Base-by-base conservation (phyloP, 2,113 vertebrate genomes). In the Agapornis roseicollis region DNA sequence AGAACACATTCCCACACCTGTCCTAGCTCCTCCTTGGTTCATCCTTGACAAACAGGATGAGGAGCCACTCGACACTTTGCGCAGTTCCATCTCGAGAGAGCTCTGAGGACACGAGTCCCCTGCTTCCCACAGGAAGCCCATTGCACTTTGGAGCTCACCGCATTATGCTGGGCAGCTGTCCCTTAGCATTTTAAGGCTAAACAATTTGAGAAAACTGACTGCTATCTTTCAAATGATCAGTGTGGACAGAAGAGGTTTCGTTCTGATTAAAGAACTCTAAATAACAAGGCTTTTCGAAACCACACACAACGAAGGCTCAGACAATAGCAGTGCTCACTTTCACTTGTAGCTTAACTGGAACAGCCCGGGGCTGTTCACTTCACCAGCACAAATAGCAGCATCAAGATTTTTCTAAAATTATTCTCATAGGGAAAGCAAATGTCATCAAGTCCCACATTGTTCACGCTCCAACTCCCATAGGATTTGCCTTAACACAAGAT, bases 281-380 rank as follows among this genome's bases (percentile, higher is more conserved):
- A 87, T 93, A 88, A 97, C 96, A 94, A 97, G 90, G 91, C 95
- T 97, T 96, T 97, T 95, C 80, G 95, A 97, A 97, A 97, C 93
- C 97, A 97, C 96, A 96, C 93, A 80, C 94, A 91, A 69, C 29
- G 64, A 96, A 96, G 98, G 98, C 98, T 99, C 98, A 98, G 98
- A 96, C 91, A 97, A 85, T 94, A 98, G 98, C 98, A 97, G 95
- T 97, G 96, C 97, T 98, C 96, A 96, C 97, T 94, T 96, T 95
- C 93, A 96, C 94, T 97, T 97, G 90, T 98, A 99, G 99, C 98
- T 99, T 98, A 98, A 97, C 98, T 96, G 96, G 97, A 98, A 97
- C 98, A 96, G 98, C 98, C 97, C 94, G 93, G 92, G 49, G 79
- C 91, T 71, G 93, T 74, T 96, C 89, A 95, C 93, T 96, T 94